Base-by-base conservation (phyloP, 2,113 vertebrate species). In the Cervus canadensis region DNA sequence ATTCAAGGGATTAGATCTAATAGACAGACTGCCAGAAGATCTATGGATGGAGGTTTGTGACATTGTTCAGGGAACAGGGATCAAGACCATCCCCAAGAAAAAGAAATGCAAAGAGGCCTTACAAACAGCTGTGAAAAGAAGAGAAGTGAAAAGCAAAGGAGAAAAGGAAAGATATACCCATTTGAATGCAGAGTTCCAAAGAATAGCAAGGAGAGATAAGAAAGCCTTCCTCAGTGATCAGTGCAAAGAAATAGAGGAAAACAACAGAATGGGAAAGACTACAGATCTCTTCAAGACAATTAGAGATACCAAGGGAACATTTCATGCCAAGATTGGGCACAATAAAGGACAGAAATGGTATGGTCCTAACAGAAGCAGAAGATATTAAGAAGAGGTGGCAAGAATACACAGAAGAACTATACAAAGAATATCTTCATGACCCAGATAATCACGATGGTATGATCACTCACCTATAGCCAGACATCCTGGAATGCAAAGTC, bases 371-470 rank as follows among this genome's bases (percentile, higher is more conserved):
- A 67, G 62, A 67, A 67, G 33, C 52, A 67, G 7, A 67, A 67
- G 33, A 19, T n/a, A 67, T n/a, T 67, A 67, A 67, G 62, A n/a
- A 67, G 50, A 52, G 1, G 33, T 67, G 62, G 7, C 7, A n/a
- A 67, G 62, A 67, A 67, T n/a, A 67, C 62, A 67, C 1, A 19
- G 33, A 9, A 67, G 62, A 67, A 67, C 62, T 67, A 9, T n/a
- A 19, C 4, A n/a, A n/a, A 67, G n/a, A 67, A n/a, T 16, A 67
- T n/a, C 33, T 64, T 64, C 33, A 64, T 2, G 2, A 64, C 33
- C 62, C 62, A 64, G 15, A 64, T n/a, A 33, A 64, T n/a, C 15
- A 64, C 0, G 3, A 64, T 64, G 62, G 4, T n/a, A 7, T n/a
- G 62, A n/a, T n/a, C 62, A 64, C 30, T n/a, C 33, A 64, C 16